Evolutionary conservation across 2,113 vertebrate genomes (phyloP), one percentile per base, ranked within the genome.

Genomic region (Pterophyllum scalare): DNA sequence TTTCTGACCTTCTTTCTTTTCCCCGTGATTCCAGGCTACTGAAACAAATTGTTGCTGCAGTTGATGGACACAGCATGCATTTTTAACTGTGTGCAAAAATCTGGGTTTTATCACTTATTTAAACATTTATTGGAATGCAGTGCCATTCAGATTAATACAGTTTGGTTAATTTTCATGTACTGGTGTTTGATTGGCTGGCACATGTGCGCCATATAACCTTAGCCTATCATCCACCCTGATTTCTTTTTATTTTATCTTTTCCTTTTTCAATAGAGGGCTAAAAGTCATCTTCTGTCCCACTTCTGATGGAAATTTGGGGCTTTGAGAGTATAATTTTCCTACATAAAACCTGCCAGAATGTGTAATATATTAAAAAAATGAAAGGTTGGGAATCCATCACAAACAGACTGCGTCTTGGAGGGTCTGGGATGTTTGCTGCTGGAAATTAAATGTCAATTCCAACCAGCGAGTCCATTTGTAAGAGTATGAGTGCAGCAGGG

Each of bases 361-460:
- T 78, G 20, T 22, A 43, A 28, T 9, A 64, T 24, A 67, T 67
- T 7, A 62, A 24, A 62, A 38, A 10, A 24, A 20, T 0, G n/a
- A 26, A 40, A 17, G 14, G 61, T 84, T 65, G 33, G n/a, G 72
- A 76, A 87, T 67, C 43, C 19, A 31, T 14, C 57, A 8, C 17
- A 3, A 81, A 33, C 83, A 59, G 38, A 24, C 46, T 26, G 13
- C 2, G 24, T 78, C 54, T 64, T 24, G 24, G 43, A 67, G 11
- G 17, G 62, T 31, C 49, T 2, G 6, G 13, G 59, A 65, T 74
- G 75, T 72, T 79, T 61, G 80, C n/a, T 11, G 12, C 59, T 22
- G 82, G 40, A 85, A 60, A 75, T 57, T n/a, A 85, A 58, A 35
- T 85, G 82, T 82, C 82, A 85, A 17, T 43, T 88, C 10, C 43